Evolutionary conservation across 2,888 invertebrate genomes (phyloP).

Genomic region (Calliphora vomitoria): DNA sequence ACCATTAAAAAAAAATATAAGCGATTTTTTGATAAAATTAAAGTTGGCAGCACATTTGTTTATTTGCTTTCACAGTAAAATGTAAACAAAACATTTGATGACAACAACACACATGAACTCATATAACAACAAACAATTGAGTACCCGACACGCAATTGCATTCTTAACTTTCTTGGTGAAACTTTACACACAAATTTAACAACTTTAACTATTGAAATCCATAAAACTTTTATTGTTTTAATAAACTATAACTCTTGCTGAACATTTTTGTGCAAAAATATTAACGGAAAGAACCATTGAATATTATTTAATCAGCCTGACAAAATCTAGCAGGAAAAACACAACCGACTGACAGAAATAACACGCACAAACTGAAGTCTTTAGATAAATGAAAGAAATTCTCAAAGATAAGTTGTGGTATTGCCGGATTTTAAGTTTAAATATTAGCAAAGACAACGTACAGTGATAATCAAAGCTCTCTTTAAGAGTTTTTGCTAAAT

Average conservation of each 20-base stretch:
- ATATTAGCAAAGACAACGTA: background rate
- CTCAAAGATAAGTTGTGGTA: background rate
- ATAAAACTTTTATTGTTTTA: slow-evolving; percentile 9
- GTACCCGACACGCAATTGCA: background rate
- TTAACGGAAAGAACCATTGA: background rate
- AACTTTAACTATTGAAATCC: background rate
- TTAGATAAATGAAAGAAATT: too few relatives aligned
- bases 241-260: background rate
- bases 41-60: too few relatives aligned
- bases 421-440: background rate
- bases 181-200: background rate
- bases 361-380: background rate
- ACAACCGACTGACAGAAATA: background rate
- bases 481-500: too few relatives aligned
- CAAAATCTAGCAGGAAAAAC: background rate
- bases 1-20: too few relatives aligned
- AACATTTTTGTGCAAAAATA: background rate
- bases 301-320: background rate
- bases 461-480: background rate
- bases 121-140: background rate
- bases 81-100: background rate
- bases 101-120: too few relatives aligned
- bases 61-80: background rate
- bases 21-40: too few relatives aligned
- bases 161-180: too few relatives aligned